These are phyloP conservation scores for Rhinolophus sinicus DNA, from an alignment of 2,113 vertebrate genomes.

Conservation along the genomic window DNA sequence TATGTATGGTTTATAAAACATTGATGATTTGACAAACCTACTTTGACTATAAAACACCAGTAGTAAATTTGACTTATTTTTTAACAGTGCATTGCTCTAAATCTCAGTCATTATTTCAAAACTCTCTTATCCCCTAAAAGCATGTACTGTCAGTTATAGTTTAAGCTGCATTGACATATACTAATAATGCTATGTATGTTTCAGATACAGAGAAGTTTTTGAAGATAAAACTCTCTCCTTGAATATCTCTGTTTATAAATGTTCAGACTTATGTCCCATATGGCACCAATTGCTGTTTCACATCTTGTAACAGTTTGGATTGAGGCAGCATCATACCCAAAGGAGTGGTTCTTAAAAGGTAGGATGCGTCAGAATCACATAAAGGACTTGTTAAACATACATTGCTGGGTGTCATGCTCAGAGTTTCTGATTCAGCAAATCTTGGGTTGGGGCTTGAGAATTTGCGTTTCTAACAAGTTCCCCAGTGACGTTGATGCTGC, in stretches of 20 bases:
- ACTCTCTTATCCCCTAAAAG: background rate
- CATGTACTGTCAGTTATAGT: background rate
- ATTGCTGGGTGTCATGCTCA: background rate
- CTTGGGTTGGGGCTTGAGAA: background rate
- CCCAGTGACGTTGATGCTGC: background rate
- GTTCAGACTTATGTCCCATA: background rate
- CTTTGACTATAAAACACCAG: background rate
- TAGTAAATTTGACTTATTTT: background rate
- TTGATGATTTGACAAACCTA: background rate
- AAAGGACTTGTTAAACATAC: background rate
- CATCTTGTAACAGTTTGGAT: background rate
- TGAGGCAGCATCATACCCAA: background rate
- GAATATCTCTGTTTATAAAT: background rate
- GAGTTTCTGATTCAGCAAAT: background rate
- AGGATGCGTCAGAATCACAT: background rate
- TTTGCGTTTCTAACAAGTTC: background rate
- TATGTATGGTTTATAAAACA: background rate
- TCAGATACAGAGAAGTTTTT: background rate
- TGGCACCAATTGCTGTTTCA: background rate
- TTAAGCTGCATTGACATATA: background rate
- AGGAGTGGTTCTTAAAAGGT: background rate
- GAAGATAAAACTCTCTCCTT: background rate
- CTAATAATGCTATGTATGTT: background rate
- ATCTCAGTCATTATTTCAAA: slow-evolving; percentile 35
- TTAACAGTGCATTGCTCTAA: background rate